Percentiles rank a stretch among this genome's conserved stretches.
Conservation (phyloP, 53 echinoderm and acorn worm genomes). For the Crossaster papposus region DNA sequence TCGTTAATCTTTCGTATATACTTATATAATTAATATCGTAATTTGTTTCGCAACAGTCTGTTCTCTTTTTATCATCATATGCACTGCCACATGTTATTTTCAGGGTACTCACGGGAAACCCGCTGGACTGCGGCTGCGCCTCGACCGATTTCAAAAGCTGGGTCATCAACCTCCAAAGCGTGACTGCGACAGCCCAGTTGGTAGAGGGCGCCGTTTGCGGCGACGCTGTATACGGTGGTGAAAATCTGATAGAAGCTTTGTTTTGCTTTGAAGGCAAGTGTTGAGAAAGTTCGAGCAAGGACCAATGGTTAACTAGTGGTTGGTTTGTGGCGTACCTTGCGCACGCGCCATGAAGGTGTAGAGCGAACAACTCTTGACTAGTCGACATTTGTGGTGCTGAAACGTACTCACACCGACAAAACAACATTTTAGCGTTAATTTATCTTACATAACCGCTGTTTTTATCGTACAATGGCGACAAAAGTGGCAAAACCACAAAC, state of each 20-base stretch:
- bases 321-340: too few species aligned
- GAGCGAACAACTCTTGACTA: too few species aligned
- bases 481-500: too few species aligned
- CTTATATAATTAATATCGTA: not conserved
- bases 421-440: too few species aligned
- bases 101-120: constrained; percentile 14
- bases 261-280: constrained; percentile 16
- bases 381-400: too few species aligned
- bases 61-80: not conserved
- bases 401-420: too few species aligned
- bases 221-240: not conserved
- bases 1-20: too few species aligned
- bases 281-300: not conserved
- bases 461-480: too few species aligned
- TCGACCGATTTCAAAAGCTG: constrained; percentile 35
- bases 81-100: not conserved
- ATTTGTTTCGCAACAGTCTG: not conserved
- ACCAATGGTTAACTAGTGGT: not conserved
- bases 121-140: not conserved
- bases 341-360: too few species aligned
- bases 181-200: not conserved
- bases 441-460: too few species aligned
- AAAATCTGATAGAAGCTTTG: not conserved
- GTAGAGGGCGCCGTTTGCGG: constrained; percentile 36
- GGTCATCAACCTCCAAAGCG: constrained; percentile 11